Evolutionary conservation across 2,888 invertebrate species (phyloP).

Genomic region (Eristalinus sepulchralis): DNA sequence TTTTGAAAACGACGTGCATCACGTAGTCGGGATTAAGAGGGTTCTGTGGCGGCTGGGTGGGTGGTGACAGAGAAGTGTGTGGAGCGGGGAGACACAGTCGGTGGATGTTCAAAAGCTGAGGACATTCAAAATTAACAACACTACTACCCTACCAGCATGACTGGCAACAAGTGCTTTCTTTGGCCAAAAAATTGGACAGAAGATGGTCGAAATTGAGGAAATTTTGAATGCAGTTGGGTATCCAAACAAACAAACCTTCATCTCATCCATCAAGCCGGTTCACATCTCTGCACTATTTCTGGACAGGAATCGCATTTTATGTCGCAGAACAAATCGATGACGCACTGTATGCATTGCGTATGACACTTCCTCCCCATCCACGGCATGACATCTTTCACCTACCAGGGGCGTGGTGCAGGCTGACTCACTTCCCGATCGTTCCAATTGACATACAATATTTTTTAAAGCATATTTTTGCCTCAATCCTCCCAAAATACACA

Average conservation of each 20-base stretch:
- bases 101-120: neutral
- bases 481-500: too few relatives aligned
- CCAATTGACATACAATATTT: too few relatives aligned
- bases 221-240: too few relatives aligned
- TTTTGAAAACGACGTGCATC: too few relatives aligned
- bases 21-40: slow-evolving; percentile 6
- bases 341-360: neutral
- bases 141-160: too few relatives aligned
- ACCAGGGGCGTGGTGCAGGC: neutral
- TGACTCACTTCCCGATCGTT: neutral
- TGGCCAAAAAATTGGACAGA: too few relatives aligned
- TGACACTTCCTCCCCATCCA: neutral
- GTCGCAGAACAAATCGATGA: neutral
- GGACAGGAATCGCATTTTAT: neutral
- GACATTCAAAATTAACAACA: neutral
- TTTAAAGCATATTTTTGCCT: too few relatives aligned
- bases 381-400: neutral
- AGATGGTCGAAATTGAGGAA: too few relatives aligned
- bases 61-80: neutral
- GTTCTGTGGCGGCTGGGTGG: neutral
- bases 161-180: too few relatives aligned
- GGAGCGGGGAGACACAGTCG: too few relatives aligned
- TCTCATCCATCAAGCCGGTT: neutral
- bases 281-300: neutral
- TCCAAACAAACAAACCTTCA: too few relatives aligned